These are phyloP conservation scores for Aurelia aurita DNA, from an alignment of 30 jellyfish, hydroid and myxozoan genomes.

Conservation along the genomic window DNA sequence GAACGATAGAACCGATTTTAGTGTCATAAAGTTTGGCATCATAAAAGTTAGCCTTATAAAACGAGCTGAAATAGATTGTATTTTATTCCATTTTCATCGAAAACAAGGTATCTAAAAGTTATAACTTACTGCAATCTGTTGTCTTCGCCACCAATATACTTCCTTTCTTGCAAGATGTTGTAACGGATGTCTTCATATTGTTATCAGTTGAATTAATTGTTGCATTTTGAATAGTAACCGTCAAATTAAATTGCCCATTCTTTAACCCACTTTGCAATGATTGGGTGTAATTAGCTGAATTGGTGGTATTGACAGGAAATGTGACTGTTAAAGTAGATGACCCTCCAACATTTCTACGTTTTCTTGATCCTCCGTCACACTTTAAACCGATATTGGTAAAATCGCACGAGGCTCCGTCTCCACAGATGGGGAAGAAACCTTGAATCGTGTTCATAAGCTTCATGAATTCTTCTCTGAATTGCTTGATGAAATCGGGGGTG, in stretches of 20 bases:
- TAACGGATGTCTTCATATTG: slow-evolving; percentile 25
- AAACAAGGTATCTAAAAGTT: too few relatives aligned
- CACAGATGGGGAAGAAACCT: slow-evolving; percentile 78
- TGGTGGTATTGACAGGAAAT: slow-evolving; percentile 63
- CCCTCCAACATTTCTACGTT: slow-evolving; percentile 75
- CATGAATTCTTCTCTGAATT: slow-evolving; percentile 52
- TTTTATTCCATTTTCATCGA: too few relatives aligned
- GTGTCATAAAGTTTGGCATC: too few relatives aligned
- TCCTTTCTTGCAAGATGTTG: slow-evolving; percentile 29
- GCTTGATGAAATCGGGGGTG: slow-evolving; percentile 56
- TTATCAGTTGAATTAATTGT: slow-evolving; percentile 44
- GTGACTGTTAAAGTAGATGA: slow-evolving; percentile 45
- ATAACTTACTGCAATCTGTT: slow-evolving; percentile 15
- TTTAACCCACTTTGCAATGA: slow-evolving; percentile 44
- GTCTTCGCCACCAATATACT: slow-evolving; percentile 24
- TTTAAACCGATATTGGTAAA: slow-evolving; percentile 63
- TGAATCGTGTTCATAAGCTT: slow-evolving; percentile 41
- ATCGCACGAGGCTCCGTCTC: slow-evolving; percentile 80
- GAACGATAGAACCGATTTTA: too few relatives aligned
- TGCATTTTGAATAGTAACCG: slow-evolving; percentile 38
- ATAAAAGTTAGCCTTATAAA: too few relatives aligned
- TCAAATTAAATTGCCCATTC: slow-evolving; percentile 37
- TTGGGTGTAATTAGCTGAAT: slow-evolving; percentile 40
- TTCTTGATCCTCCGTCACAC: slow-evolving; percentile 70
- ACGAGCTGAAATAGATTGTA: too few relatives aligned